Base-by-base conservation (phyloP, 64 coral and sea anemone species). In the Trachythela sp. region DNA sequence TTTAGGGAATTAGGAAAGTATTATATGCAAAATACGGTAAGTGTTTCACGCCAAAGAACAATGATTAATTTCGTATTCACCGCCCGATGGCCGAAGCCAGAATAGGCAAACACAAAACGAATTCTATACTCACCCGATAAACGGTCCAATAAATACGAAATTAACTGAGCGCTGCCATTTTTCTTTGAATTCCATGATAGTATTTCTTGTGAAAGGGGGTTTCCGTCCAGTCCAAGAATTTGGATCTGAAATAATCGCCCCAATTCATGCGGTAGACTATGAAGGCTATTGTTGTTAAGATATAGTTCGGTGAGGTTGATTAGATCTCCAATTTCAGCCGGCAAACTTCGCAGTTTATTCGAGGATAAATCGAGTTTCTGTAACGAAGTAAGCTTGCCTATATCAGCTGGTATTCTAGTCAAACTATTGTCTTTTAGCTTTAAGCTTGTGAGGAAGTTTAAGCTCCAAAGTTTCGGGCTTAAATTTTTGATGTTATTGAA, bases 161-260 rank as follows among this genome's bases (percentile, higher is more conserved):
- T 87, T 84, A 99, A 89, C 87, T 99, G 94, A 29, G 96, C 77
- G 58, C 93, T 99, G 48, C 96, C 96, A 88, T 99, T 99, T 84
- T 40, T 26, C 48, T 99, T 94, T 71, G 83, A 88, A 92, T 95
- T 87, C 91, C 94, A 67, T 87, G 85, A 94, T 80, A 99, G 92
- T 31, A 99, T 36, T 43, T 95, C 93, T 88, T 93, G 93, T 32
- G 93, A 91, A 29, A 99, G 91, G 36, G 96, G 96, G 91, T 99
- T 99, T 70, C 96, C 96, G 41, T 92, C 88, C 48, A 99, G 84
- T 83, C 89, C 93, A 90, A 99, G 94, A 51, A 89, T 92, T 90
- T 99, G 96, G 68, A 99, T 91, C 90, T 99, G 93, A 83, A 99
- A 99, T 91, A 99, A 93, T 95, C 92, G 94, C 7, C 96, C 96